phyloP scores from a whole-genome alignment of 2,113 vertebrate species.

The Ursus arctos region DNA sequence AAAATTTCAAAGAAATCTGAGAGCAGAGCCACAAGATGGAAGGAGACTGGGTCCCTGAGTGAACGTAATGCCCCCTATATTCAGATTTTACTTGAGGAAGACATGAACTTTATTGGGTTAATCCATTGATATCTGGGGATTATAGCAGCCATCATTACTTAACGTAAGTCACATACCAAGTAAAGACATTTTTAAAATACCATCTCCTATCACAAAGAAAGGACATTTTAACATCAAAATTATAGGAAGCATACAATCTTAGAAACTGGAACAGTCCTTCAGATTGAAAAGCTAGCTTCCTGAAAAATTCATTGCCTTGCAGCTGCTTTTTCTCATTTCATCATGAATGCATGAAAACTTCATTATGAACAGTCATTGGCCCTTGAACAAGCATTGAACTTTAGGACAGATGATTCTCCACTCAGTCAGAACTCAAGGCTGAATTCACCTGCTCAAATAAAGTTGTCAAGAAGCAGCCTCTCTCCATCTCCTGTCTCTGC shows the following conservation, averaged over 20 bases:
- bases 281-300: not conserved
- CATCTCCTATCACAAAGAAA: constrained; percentile 43
- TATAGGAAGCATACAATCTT: not conserved
- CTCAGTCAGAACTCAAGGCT: not conserved
- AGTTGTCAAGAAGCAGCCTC: not conserved
- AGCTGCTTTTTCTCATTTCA: not conserved
- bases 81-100: not conserved
- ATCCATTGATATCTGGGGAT: not conserved
- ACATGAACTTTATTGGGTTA: not conserved
- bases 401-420: not conserved
- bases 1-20: constrained; percentile 39
- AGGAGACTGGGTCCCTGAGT: not conserved
- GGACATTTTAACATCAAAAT: not conserved
- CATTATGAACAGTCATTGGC: not conserved
- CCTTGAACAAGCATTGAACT: not conserved
- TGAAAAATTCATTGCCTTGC: not conserved
- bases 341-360: not conserved
- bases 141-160: not conserved
- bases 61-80: not conserved
- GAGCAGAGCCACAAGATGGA: not conserved
- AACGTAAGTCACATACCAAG: not conserved
- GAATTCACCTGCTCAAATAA: not conserved
- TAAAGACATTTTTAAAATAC: not conserved
- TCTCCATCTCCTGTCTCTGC: not conserved
- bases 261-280: not conserved